Evolutionary conservation across 1,140 invertebrate species (phyloP), one percentile per base, ranked within the genome.

Genomic region (Tetramorium parvispinum): DNA sequence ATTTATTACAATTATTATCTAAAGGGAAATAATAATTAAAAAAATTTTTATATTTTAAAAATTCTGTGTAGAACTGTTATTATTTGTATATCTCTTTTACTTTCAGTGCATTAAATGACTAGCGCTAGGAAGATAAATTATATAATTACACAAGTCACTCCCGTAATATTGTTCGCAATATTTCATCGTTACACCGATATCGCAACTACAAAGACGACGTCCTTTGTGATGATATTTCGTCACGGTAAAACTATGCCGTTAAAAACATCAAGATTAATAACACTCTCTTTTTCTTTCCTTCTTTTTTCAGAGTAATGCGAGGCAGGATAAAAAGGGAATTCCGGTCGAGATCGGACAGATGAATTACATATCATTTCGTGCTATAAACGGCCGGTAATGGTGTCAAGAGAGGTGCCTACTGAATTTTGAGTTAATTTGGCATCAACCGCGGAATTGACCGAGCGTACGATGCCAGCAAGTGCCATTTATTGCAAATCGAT

Each of bases 401-500:
- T 73, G 40, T 18, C 61, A 16, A 0, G 10, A 7, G 78, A 83
- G 61, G 10, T 3, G 79, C 53, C 75, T 82, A 66, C 85, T 70
- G 81, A 90, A 92, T 89, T 93, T 92, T 89, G 86, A 92, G 90
- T 94, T 92, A 93, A 94, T 94, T 93, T 92, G 91, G 82, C 87
- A 89, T 91, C 89, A 81, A 91, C 91, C 91, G 63, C 92, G 88
- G 90, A 79, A 91, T 91, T 89, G 85, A 92, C 87, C 86, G 85
- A 91, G 88, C 75, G 65, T 63, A 88, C 71, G 85, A 24, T n/a
- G 18, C 65, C 88, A 63, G 86, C 68, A 78, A 88, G 91, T 91
- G 86, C 88, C 92, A 94, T 94, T 94, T 94, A 94, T 94, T 92
- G 92, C 90, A 78, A 92, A 94, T 93, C 93, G 93, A 94, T 93